A percentile compares a stretch with the other conserved stretches of the same genome.
Conservation (phyloP, 2,113 vertebrate species). For the Pitta sordida region DNA sequence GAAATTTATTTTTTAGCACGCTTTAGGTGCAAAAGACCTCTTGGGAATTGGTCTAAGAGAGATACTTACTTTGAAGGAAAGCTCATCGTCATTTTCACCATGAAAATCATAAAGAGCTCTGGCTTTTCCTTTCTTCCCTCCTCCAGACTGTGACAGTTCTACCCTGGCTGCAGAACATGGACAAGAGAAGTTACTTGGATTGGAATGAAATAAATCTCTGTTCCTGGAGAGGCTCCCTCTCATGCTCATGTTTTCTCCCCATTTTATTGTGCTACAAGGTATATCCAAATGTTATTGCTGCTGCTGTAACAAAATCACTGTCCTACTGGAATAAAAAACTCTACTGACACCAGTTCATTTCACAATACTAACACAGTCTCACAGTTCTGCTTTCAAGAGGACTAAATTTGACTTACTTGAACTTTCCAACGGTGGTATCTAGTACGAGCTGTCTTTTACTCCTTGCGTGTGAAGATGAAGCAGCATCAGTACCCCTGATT, state of each 20-base stretch:
- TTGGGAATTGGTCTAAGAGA: not conserved
- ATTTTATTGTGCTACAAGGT: not conserved
- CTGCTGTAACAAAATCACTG: not conserved
- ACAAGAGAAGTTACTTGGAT: not conserved
- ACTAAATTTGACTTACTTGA: not conserved
- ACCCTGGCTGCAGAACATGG: conserved; percentile 52
- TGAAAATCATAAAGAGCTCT: conserved; percentile 84
- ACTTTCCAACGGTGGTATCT: not conserved
- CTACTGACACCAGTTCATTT: not conserved
- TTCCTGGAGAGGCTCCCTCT: not conserved
- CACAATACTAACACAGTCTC: not conserved
- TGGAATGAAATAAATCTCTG: not conserved
- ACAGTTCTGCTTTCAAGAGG: not conserved
- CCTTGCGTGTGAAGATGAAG: not conserved
- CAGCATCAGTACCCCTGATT: not conserved
- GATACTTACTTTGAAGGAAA: conserved; percentile 84
- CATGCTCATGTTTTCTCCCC: not conserved
- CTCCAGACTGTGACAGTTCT: conserved; percentile 12
- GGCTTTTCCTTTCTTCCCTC: conserved; percentile 68
- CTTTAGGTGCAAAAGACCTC: not conserved
- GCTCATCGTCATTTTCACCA: conserved; percentile 86
- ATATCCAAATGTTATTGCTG: not conserved
- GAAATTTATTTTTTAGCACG: not conserved
- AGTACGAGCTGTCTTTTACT: not conserved
- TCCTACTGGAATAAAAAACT: not conserved